Evolutionary conservation across 2,888 invertebrate species (phyloP), one percentile per base, ranked within the genome.

Genomic region (Drosophila nr. perissopoda): DNA sequence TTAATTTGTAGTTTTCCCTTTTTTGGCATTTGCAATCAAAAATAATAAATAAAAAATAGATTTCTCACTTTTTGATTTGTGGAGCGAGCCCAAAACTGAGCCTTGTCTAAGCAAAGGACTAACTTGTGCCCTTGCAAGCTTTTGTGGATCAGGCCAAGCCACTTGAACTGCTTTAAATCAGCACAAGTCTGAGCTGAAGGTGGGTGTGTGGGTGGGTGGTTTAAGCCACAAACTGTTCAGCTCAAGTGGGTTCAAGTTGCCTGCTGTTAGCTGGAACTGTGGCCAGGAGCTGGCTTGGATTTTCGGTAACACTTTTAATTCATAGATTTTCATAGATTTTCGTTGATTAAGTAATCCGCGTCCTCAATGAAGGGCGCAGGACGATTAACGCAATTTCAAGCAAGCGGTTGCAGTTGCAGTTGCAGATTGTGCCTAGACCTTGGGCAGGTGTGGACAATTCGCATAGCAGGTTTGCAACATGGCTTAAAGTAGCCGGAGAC

Each of bases 331-430:
- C 89, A 89, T 87, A 84, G 82, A 84, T 84, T 84, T 71, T 69
- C 76, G 81, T 72, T 76, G 81, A 83, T 88, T 88, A 83, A 86
- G 87, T 88, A 89, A 88, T 87, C 85, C 88, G 54, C 62, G 53
- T 73, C 59, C 61, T 86, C 89, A 86, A 88, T 85, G 84, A 73
- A 85, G 80, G 48, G 68, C 70, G 58, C 65, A 46, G 46, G 46
- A 78, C 34, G 88, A 81, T 83, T 86, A 87, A 85, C 81, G 77
- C 89, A 90, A 91, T 81, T 82, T 91, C 90, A 87, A 91, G 91
- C 61, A 89, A 91, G 89, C 68, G 61, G 62, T 46, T 53, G 52
- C 66, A 49, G 59, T 62, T 34, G 56, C 54, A 25, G 49, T 40
- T 33, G 54, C 63, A n/a, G 34, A 53, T 48, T 60, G 59, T 73